phyloP scores from a whole-genome alignment of 64 coral and sea anemone genomes.

The Porites lutea region DNA sequence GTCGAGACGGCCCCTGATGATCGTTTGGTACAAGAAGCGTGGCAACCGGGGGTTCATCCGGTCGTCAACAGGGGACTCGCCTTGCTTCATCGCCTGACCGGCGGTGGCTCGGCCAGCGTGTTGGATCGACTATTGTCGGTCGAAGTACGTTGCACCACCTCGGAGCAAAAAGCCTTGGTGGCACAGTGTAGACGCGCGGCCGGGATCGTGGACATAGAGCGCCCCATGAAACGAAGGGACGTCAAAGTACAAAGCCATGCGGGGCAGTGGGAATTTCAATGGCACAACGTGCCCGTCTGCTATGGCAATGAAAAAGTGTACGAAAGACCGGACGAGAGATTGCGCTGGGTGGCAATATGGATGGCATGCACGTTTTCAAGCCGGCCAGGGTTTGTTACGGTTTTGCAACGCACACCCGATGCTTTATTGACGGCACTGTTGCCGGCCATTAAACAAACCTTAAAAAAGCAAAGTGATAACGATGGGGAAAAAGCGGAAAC shows the following conservation, averaged over 20 bases:
- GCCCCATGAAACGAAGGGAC: neutral
- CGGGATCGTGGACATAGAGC: neutral
- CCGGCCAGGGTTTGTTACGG: neutral
- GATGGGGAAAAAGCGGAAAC: neutral
- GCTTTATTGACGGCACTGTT: neutral
- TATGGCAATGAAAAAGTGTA: neutral
- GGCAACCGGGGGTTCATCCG: neutral
- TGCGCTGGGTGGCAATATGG: neutral
- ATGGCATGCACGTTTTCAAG: neutral
- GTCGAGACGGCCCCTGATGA: neutral
- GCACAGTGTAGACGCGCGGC: neutral
- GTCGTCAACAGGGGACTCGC: neutral
- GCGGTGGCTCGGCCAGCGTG: neutral
- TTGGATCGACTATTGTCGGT: neutral
- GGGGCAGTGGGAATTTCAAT: neutral
- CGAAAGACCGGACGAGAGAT: neutral
- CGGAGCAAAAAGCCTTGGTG: neutral
- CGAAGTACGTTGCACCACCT: neutral
- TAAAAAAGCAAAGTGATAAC: neutral
- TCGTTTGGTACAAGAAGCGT: neutral
- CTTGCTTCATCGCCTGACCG: neutral
- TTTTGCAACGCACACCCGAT: neutral
- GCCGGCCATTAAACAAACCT: constrained; percentile 9
- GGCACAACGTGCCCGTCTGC: neutral
- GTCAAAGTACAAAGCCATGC: neutral